phyloP scores from a whole-genome alignment of 2,113 vertebrate species.

The Mesitornis unicolor region DNA sequence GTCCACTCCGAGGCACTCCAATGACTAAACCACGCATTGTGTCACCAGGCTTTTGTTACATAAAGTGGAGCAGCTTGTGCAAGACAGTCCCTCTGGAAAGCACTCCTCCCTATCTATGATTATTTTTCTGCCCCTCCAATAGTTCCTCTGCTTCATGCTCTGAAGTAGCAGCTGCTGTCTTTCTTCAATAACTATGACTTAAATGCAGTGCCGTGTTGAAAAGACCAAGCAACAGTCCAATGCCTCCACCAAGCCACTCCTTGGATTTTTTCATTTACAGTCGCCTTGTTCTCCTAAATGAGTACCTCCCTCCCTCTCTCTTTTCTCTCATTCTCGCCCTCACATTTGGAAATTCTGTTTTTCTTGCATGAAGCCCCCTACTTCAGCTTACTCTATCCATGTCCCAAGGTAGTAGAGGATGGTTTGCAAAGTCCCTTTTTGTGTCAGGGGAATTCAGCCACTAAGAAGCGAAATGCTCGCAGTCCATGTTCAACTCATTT shows the following conservation, averaged over 20 bases:
- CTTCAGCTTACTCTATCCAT: not conserved
- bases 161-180: not conserved
- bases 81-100: constrained; percentile 31
- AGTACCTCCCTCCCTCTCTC: not conserved
- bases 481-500: not conserved
- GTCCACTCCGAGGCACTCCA: not conserved
- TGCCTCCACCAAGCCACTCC: not conserved
- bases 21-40: constrained; percentile 10
- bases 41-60: constrained; percentile 41
- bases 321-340: not conserved
- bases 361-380: not conserved
- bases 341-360: not conserved
- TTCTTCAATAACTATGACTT: not conserved
- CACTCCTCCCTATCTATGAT: not conserved
- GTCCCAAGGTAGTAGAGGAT: not conserved
- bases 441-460: not conserved
- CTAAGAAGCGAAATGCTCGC: not conserved
- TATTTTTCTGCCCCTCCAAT: not conserved
- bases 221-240: not conserved
- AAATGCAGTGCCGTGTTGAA: not conserved
- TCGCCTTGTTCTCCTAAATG: not conserved
- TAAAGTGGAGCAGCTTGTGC: constrained; percentile 8
- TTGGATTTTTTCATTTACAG: not conserved
- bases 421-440: not conserved
- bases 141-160: not conserved